Evolutionary conservation across 2,113 vertebrate species (phyloP), one percentile per base, ranked within the genome.

Genomic region (Cichladusa arquata): DNA sequence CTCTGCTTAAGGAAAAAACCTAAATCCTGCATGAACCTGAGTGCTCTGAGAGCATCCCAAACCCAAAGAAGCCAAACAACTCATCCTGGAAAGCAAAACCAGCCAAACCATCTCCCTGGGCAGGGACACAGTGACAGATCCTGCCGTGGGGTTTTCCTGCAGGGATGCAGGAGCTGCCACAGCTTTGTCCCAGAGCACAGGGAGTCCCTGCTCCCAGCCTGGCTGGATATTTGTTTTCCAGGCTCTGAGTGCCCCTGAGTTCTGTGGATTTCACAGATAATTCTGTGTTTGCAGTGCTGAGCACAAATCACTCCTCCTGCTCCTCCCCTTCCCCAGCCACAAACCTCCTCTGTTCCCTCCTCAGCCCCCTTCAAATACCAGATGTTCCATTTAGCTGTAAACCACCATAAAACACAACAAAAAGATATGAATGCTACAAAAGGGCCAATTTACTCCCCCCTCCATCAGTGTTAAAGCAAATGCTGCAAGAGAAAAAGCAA

Each of bases 351-450:
- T 14, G 91, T 38, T 81, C 87, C 74, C 91, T 89, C 85, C 91
- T 11, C 81, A 29, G 89, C 78, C 64, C 57, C 48, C 67, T 95
- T 83, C 62, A 84, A 36, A 88, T 45, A 69, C 95, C 97, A 97
- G 97, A 97, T 97, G 97, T 97, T 95, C 91, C 92, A 5, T 81
- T 96, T 84, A 97, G 97, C 96, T 92, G 87, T 24, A 90, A 97
- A 95, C 83, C 78, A 58, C 95, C 17, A 90, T 84, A 91, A 96
- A 96, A 92, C 76, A 93, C 93, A 86, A 91, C 95, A 95, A 70
- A 70, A 72, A 93, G 91, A 95, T 78, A 81, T 1, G 76, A 83
- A 83, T 5, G 76, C 76, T 60, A 26, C 48, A 70, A 90, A 96
- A 96, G 88, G 51, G 92, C 92, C 25, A 48, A 92, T 96, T 93